Conservation (phyloP, 2,797 vertebrate genomes). For the Momotus momota region DNA sequence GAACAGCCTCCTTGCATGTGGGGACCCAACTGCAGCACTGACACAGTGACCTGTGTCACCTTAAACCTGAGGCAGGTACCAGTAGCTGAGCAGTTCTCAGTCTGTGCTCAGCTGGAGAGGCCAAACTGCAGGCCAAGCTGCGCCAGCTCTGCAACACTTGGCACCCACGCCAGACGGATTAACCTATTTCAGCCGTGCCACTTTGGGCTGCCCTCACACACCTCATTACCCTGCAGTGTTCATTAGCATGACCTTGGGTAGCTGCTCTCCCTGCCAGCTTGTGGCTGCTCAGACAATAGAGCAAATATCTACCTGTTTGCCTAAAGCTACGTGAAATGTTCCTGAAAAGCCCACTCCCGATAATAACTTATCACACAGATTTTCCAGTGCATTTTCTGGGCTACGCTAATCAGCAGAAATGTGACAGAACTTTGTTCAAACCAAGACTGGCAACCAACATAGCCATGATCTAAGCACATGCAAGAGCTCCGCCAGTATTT, state of each 20-base stretch:
- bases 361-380: neutral
- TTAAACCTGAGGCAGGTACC: neutral
- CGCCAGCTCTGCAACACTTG: neutral
- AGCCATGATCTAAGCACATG: neutral
- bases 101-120: fast-evolving
- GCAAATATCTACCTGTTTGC: neutral
- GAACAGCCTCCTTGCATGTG: fast-evolving
- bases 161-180: neutral
- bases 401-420: neutral
- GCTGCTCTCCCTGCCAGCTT: neutral
- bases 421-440: neutral
- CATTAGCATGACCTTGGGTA: neutral
- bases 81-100: neutral
- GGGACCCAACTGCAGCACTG: neutral
- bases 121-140: neutral
- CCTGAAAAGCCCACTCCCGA: neutral
- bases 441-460: neutral
- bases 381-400: neutral
- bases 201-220: neutral
- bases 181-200: neutral
- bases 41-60: neutral
- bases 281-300: neutral
- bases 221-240: neutral
- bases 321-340: neutral
- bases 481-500: neutral